Percentiles rank a stretch among this genome's conserved stretches.
These are phyloP conservation scores for Apotomis capreana DNA, from an alignment of 2,888 invertebrate species.

Conservation along the genomic window DNA sequence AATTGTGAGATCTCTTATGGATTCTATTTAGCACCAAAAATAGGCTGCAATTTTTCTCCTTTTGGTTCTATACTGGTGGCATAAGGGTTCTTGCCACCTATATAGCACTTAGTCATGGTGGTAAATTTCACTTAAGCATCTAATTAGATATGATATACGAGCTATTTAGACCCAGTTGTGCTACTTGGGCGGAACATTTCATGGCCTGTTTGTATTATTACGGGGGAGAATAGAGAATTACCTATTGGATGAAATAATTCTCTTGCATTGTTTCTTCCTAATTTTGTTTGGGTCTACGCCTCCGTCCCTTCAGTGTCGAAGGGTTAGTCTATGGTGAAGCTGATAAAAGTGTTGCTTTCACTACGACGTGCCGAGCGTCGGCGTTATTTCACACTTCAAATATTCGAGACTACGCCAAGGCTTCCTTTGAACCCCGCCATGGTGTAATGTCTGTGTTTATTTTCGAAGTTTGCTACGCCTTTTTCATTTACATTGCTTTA, in stretches of 20 bases:
- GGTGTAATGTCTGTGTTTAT: slow-evolving; percentile 56
- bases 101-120: too few relatives aligned
- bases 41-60: too few relatives aligned
- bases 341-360: slow-evolving; percentile 47
- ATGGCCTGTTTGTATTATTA: slow-evolving; percentile 35
- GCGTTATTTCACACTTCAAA: slow-evolving; percentile 61
- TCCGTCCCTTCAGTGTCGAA: background rate
- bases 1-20: too few relatives aligned
- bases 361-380: slow-evolving; percentile 49
- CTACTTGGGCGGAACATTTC: slow-evolving; percentile 38
- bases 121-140: too few relatives aligned
- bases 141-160: too few relatives aligned
- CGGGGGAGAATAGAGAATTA: slow-evolving; percentile 38
- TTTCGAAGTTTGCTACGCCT: slow-evolving; percentile 42
- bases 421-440: slow-evolving; percentile 58
- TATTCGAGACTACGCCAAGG: slow-evolving; percentile 55
- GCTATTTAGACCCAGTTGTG: too few relatives aligned
- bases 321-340: slow-evolving; percentile 41
- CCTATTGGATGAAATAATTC: slow-evolving; percentile 24
- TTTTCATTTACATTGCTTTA: slow-evolving; percentile 32
- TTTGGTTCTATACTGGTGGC: too few relatives aligned
- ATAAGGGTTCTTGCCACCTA: too few relatives aligned
- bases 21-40: too few relatives aligned
- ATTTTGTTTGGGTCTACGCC: slow-evolving; percentile 2
- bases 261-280: slow-evolving; percentile 7